Evolutionary conservation across 2,797 vertebrate species (phyloP).

Genomic region (Argentina silus): DNA sequence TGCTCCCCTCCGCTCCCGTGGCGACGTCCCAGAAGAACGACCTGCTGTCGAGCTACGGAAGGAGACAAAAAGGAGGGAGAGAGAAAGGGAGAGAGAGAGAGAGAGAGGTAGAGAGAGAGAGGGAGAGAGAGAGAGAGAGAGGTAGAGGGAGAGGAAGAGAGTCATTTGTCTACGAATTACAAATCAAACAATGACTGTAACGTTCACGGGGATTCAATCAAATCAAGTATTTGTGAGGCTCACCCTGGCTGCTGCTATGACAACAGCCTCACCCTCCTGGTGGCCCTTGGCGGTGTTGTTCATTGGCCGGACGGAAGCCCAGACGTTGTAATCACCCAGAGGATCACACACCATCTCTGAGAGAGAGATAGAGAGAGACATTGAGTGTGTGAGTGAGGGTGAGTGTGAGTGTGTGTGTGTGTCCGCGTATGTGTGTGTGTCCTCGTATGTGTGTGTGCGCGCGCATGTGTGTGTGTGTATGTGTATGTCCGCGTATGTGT

Average conservation of each 20-base stretch:
- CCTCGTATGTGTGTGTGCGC: background rate
- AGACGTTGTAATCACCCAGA: conserved; percentile 86
- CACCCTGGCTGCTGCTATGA: conserved; percentile 87
- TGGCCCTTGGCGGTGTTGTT: conserved; percentile 80
- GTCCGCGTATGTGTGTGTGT: background rate
- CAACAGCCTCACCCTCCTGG: conserved; percentile 69
- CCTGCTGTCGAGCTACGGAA: conserved; percentile 86
- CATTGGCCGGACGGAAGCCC: conserved; percentile 83
- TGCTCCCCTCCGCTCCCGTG: conserved; percentile 85
- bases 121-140: background rate
- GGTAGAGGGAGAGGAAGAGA: background rate
- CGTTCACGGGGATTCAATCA: too few relatives aligned
- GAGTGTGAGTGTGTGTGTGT: too few relatives aligned
- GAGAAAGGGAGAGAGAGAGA: background rate
- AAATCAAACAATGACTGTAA: background rate
- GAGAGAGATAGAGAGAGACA: background rate
- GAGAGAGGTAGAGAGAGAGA: too few relatives aligned
- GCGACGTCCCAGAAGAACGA: conserved; percentile 93
- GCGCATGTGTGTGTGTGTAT: background rate
- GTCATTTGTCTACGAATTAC: background rate
- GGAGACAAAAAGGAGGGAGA: background rate
- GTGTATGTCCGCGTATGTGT: background rate
- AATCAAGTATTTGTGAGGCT: conserved; percentile 58
- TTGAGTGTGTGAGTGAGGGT: background rate
- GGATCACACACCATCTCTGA: conserved; percentile 90